These are phyloP conservation scores for Pararge aegeria DNA, from an alignment of 1,140 invertebrate genomes.

Conservation along the genomic window DNA sequence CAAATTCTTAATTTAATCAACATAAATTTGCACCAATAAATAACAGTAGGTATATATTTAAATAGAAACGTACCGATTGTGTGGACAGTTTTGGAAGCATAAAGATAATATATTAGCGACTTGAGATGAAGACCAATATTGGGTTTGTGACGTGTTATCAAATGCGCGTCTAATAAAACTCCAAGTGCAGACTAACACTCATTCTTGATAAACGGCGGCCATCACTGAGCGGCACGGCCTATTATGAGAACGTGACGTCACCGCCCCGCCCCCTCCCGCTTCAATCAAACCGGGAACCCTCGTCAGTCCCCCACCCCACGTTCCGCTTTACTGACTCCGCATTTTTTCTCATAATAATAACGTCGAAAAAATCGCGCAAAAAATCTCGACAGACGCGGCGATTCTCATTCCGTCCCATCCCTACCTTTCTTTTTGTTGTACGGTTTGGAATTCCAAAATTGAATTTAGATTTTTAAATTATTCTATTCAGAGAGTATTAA, in stretches of 20 bases:
- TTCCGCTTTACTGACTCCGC: constrained; percentile 75
- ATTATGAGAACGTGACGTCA: constrained; percentile 78
- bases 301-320: constrained; percentile 74
- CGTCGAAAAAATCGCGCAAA: constrained; percentile 77
- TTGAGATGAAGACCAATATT: background rate
- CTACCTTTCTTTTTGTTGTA: constrained; percentile 61
- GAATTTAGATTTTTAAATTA: constrained; percentile 37
- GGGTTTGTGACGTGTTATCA: background rate
- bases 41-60: too few species aligned
- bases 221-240: constrained; percentile 75
- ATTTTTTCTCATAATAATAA: constrained; percentile 80
- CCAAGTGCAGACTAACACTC: constrained; percentile 59
- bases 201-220: constrained; percentile 74
- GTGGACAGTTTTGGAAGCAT: too few species aligned
- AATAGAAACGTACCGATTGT: too few species aligned
- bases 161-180: constrained; percentile 45
- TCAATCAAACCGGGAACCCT: constrained; percentile 78
- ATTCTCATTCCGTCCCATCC: constrained; percentile 63
- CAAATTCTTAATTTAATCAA: too few species aligned
- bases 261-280: constrained; percentile 73
- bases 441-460: constrained; percentile 62
- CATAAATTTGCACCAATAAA: too few species aligned
- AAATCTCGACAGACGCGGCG: constrained; percentile 72
- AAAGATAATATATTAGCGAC: too few species aligned
- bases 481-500: background rate